Base-by-base conservation (phyloP, 2,113 vertebrate species). In the Morone saxatilis region DNA sequence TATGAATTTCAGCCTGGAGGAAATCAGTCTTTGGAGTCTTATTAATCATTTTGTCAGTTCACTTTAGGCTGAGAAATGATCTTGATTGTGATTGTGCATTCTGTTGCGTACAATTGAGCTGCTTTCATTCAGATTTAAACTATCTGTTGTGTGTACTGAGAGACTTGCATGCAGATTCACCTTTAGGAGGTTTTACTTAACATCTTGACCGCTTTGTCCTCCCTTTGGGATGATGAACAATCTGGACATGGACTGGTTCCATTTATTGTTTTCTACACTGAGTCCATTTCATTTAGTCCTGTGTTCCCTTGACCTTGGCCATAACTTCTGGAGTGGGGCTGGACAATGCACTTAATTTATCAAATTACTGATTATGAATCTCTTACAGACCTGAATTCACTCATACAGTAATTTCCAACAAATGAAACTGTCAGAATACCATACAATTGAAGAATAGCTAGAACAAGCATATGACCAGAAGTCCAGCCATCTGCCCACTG, bases 1-100 rank as follows among this genome's bases (percentile, higher is more conserved):
- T 96, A 96, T 96, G 95, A 92, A 95, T 92, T 96, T 94, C 93
- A 94, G 93, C 95, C 94, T 95, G 96, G 94, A 95, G 96, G 95
- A 90, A 89, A 81, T 75, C 76, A 2, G 40, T 82, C 63, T 78
- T 83, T 67, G 65, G 76, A 77, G 84, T 88, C 63, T 73, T 82
- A 80, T 86, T 87, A 79, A 90, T 90, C 76, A 76, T 86, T 81
- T 90, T 72, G 65, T 81, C 63, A 38, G 50, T 80, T 81, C 19
- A 74, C 54, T 75, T 85, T 48, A 54, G 78, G 53, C 83, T 68
- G 88, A 91, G 74, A 78, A 85, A 88, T 75, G 85, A 86, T 90
- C 91, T 91, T 76, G 51, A 86, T 85, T 82, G 84, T 90, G 90
- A 80, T 88, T 89, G 89, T 93, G 88, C 84, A 77, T 88, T 85